Evolutionary conservation across 2,797 vertebrate species (phyloP).

Genomic region (Protosalanx chinensis): DNA sequence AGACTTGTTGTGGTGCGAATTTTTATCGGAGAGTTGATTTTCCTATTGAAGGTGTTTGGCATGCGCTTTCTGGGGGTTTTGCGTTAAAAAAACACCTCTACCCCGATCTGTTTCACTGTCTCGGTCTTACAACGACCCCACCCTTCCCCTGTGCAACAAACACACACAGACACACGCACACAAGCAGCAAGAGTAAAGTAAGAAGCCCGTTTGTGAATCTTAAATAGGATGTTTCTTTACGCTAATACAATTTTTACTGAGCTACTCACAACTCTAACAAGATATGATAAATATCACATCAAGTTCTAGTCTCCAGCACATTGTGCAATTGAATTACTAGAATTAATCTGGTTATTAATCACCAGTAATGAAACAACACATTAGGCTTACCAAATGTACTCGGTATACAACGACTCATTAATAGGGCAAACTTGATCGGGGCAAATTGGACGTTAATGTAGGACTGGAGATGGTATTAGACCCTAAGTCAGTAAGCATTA

Average conservation of each 20-base stretch:
- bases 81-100: neutral
- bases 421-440: neutral
- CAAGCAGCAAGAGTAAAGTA: too few relatives aligned
- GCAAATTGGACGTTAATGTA: slow-evolving; percentile 10
- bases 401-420: slow-evolving; percentile 13
- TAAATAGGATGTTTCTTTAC: too few relatives aligned
- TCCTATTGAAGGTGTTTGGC: slow-evolving; percentile 19
- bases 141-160: neutral
- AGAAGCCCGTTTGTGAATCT: too few relatives aligned
- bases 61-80: slow-evolving; percentile 28
- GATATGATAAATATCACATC: neutral
- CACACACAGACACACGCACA: too few relatives aligned
- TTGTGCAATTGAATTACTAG: slow-evolving; percentile 10
- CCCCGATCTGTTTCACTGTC: slow-evolving; percentile 1
- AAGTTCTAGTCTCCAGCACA: slow-evolving; percentile 1
- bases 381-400: slow-evolving; percentile 21
- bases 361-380: neutral
- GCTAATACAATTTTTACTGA: too few relatives aligned
- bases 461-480: slow-evolving; percentile 7
- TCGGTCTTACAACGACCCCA: neutral
- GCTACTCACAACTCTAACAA: neutral
- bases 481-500: slow-evolving; percentile 7
- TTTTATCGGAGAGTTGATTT: neutral
- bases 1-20: slow-evolving; percentile 4
- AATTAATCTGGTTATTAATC: neutral